Evolutionary conservation across 2,797 vertebrate species (phyloP).

Genomic region (Spinibarbus caldwelli): DNA sequence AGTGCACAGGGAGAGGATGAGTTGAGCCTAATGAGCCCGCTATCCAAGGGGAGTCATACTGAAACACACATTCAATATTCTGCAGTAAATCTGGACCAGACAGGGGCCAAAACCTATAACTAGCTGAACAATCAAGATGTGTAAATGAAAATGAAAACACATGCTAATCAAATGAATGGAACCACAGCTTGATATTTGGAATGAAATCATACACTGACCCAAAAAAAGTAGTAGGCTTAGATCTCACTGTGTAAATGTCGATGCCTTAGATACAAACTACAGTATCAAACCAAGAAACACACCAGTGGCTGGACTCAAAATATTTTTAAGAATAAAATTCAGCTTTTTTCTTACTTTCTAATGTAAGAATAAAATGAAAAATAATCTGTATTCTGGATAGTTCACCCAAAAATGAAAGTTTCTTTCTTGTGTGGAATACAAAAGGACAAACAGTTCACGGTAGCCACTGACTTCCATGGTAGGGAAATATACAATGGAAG

Average conservation of each 20-base stretch:
- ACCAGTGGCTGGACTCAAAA: not conserved
- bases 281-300: not conserved
- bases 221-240: not conserved
- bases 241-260: not conserved
- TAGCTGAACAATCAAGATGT: constrained; percentile 10
- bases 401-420: not conserved
- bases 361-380: not conserved
- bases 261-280: not conserved
- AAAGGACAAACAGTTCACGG: too few species aligned
- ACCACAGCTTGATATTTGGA: not conserved
- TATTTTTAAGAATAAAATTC: not conserved
- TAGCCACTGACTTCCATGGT: too few species aligned
- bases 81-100: constrained; percentile 22
- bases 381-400: not conserved
- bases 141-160: constrained; percentile 11
- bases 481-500: too few species aligned
- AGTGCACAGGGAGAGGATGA: constrained; percentile 24
- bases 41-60: constrained; percentile 8
- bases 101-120: not conserved
- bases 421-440: too few species aligned
- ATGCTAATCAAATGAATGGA: not conserved
- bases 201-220: not conserved
- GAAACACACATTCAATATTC: constrained; percentile 19
- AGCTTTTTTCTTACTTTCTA: not conserved
- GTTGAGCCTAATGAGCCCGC: constrained; percentile 19